Conservation (phyloP, 2,888 invertebrate genomes). For the Ariolimax columbianus region DNA sequence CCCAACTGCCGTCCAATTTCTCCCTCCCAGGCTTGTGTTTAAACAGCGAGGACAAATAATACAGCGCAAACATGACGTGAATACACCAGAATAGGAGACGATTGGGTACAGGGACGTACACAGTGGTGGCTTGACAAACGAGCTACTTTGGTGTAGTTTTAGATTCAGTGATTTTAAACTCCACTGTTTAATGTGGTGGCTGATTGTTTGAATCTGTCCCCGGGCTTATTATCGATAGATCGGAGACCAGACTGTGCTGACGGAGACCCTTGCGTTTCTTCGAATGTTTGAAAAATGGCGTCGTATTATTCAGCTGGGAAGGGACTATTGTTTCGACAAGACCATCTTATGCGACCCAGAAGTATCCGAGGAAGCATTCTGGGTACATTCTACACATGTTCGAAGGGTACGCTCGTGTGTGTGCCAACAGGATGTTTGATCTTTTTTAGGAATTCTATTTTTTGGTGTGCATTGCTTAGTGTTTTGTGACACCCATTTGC, state of each 20-base stretch:
- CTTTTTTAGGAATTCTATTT: too few species aligned
- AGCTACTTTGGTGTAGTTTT: not conserved
- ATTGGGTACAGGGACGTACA: not conserved
- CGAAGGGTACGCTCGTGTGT: too few species aligned
- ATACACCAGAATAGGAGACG: not conserved
- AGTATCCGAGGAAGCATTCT: too few species aligned
- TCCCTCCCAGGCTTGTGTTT: not conserved
- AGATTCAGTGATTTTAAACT: not conserved
- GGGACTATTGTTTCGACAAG: not conserved
- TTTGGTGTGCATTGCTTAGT: too few species aligned
- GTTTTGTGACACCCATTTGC: too few species aligned
- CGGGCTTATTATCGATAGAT: constrained; percentile 17
- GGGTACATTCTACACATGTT: too few species aligned
- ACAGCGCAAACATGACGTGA: constrained; percentile 9
- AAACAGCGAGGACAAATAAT: constrained; percentile 17
- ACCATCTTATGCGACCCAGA: not conserved
- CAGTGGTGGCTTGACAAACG: not conserved
- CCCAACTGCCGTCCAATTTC: not conserved
- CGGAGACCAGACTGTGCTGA: too few species aligned
- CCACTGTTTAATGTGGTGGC: not conserved
- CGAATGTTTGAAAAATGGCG: not conserved
- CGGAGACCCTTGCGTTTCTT: not conserved
- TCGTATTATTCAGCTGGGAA: not conserved
- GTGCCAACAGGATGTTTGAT: too few species aligned
- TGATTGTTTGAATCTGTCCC: not conserved